Base-by-base conservation (phyloP, 2,888 invertebrate species). In the Cyclophora albipunctata region DNA sequence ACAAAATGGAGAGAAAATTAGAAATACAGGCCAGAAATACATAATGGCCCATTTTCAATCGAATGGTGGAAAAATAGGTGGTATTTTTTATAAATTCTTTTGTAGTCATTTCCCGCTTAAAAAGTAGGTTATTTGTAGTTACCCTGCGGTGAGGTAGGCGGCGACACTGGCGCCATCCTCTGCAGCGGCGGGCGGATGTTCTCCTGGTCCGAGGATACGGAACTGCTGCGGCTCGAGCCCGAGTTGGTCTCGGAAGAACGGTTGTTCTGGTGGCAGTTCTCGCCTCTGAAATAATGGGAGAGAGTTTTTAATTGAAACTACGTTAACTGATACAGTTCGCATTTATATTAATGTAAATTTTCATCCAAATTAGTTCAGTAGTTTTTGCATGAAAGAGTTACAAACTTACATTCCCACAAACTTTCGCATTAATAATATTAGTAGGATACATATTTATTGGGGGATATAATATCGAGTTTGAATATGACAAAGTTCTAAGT, bases 121-220 rank as follows among this genome's bases (percentile, higher is more conserved):
- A 20, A 20, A 1, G 20, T 20, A 20, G 20, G 20, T 20, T 20
- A 20, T 20, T 37, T 34, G 5, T 42, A 47, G 46, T 35, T 66
- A 85, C 86, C 86, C 74, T 83, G 85, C 3, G 88, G 88, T 5
- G 87, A 87, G 44, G 73, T 76, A 0, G 88, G 88, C 5, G 88
- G 87, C 7, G 87, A 87, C 20, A 87, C 78, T 0, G 88, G 85
- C 4, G 85, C 78, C 83, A 84, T 84, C 34, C 87, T 72, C 54
- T 82, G 82, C 45, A 88, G 64, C 3, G 88, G 86, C 20, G 88
- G 87, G 35, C 87, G 73, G 4, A 84, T 84, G 63, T 76, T 83
- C 58, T 88, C 88, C 51, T 87, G 85, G 20, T 88, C 88, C 0
- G 88, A 88, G 0, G 88, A 88, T 57, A 88, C 75, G 3, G 88